A percentile compares a stretch with the other conserved stretches of the same genome.
Evolutionary conservation across 2,888 invertebrate species (phyloP).

Genomic region (Carpatolechia fugitivella): DNA sequence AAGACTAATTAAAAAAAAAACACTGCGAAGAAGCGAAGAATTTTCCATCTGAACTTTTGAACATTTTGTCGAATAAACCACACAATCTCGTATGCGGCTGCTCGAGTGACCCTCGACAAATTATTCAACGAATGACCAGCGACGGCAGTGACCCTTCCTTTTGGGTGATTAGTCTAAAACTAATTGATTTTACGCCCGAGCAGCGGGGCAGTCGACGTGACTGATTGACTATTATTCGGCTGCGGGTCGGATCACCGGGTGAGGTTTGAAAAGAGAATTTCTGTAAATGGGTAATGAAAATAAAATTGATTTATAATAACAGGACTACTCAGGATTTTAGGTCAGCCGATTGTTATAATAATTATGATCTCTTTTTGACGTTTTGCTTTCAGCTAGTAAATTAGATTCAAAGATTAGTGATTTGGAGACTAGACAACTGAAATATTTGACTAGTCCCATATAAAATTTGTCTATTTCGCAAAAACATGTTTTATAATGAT

Average conservation of each 20-base stretch:
- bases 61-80: constrained; percentile 4
- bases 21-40: no score
- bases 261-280: background rate
- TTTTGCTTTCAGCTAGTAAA: no score
- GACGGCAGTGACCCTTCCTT: constrained; percentile 46
- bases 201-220: background rate
- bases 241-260: background rate
- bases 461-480: no score
- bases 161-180: constrained; percentile 54
- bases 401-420: no score
- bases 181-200: constrained; percentile 53
- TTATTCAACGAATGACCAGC: constrained; percentile 52
- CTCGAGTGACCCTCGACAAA: constrained; percentile 40
- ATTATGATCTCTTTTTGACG: no score
- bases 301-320: no score
- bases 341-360: no score
- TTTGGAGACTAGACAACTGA: no score
- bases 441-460: no score
- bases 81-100: constrained; percentile 27
- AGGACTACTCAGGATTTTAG: no score
- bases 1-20: no score
- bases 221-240: background rate
- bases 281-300: background rate
- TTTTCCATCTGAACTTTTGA: background rate
- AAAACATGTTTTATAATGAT: no score